Evolutionary conservation across 2,888 invertebrate species (phyloP).

Genomic region (Busseola fusca): DNA sequence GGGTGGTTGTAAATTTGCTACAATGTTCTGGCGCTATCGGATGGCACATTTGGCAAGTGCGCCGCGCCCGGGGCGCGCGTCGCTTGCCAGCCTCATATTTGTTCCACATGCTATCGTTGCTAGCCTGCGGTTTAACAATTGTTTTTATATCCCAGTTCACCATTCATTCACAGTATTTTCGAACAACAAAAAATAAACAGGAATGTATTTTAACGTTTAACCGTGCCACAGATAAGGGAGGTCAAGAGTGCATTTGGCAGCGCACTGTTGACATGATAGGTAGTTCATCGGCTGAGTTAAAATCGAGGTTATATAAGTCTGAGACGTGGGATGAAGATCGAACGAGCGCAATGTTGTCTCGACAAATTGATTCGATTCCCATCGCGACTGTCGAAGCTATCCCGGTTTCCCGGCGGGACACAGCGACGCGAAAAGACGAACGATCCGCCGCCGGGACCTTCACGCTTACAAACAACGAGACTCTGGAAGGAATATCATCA

Average conservation of each 20-base stretch:
- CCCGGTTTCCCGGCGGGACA: conserved; percentile 64
- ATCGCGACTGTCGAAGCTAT: conserved; percentile 72
- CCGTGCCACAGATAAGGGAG: conserved; percentile 61
- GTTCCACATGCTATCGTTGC: conserved; percentile 74
- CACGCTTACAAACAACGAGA: conserved; percentile 59
- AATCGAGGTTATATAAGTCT: conserved; percentile 67
- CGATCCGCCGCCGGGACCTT: conserved; percentile 54
- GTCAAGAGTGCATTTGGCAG: conserved; percentile 65
- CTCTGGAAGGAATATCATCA: conserved; percentile 60
- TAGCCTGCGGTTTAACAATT: conserved; percentile 80
- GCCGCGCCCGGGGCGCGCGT: conserved; percentile 73
- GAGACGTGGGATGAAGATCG: conserved; percentile 73
- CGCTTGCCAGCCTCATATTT: conserved; percentile 83
- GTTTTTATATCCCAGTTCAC: conserved; percentile 73
- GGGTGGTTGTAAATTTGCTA: conserved; percentile 86
- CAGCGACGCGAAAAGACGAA: conserved; percentile 51
- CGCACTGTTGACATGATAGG: conserved; percentile 52
- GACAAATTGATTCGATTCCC: conserved; percentile 85
- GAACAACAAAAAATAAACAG: conserved; percentile 43
- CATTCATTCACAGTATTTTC: conserved; percentile 52
- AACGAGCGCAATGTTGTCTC: conserved; percentile 76
- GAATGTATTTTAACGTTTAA: conserved; percentile 46
- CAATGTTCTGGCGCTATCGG: conserved; percentile 87
- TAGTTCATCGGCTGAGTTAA: conserved; percentile 51
- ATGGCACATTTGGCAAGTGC: conserved; percentile 87